Evolutionary conservation across 2,113 vertebrate genomes (phyloP), one percentile per base, ranked within the genome.

Genomic region (Plectropomus leopardus): DNA sequence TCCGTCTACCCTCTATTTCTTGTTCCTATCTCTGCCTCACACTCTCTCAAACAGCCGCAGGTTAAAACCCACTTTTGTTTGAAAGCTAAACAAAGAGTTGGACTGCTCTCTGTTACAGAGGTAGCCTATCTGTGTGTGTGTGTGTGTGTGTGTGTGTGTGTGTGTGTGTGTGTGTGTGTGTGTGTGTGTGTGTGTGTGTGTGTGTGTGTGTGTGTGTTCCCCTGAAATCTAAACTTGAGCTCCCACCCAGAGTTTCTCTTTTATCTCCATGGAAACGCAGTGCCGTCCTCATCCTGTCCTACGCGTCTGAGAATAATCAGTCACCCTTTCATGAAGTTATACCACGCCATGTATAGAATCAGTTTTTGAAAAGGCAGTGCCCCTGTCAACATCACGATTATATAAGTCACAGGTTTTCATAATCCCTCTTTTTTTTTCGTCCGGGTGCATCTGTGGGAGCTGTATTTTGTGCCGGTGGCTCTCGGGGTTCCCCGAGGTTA

Each of bases 201-300:
- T 36, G 34, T 42, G 36, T 34, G 50, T 26, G 30, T 54, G 50
- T 44, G 47, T n/a, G n/a, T 15, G 6, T 73, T 60, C 40, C 48
- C 61, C 59, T 82, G 7, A 66, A 76, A 83, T 71, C 19, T 72
- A 59, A 77, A 85, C 48, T 78, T 73, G 57, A 7, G 50, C 15
- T n/a, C 30, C 40, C 45, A 83, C 65, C 30, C 78, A 65, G 63
- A 70, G 36, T 75, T 83, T 74, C n/a, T 55, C 65, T 77, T 79
- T 82, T 30, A 88, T 87, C 85, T 72, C 85, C 80, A 82, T 83
- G 71, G 80, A 82, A 87, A 90, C 57, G 3, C 66, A 67, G 57
- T 21, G 26, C 54, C 6, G 2, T 70, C 72, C 45, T 70, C 55
- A 60, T 76, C 53, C 30, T 54, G 60, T 86, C 80, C 68, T 24